Evolutionary conservation across 2,888 invertebrate species (phyloP), one percentile per base, ranked within the genome.

Genomic region (Abrostola tripartita): DNA sequence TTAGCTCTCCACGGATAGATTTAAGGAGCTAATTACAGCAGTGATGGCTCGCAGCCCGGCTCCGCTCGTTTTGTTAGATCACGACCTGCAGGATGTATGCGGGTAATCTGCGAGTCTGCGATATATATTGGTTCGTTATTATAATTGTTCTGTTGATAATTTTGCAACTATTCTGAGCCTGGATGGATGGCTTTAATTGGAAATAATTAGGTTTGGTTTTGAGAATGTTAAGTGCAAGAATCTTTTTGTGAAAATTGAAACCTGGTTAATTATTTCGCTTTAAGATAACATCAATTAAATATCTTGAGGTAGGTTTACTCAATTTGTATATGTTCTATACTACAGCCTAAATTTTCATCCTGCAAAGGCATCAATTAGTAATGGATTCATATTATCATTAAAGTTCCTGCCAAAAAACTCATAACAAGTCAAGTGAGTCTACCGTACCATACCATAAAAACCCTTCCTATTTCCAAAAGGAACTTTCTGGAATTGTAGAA

Each of bases 1-100:
- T 71, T 75, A 75, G 36, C 6, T 9, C 24, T 41, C 24, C 24
- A 24, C 24, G 54, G 40, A 37, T 44, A 55, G 70, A 65, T 70
- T 70, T 72, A 72, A 74, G 52, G 49, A 70, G 65, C 61, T 72
- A 70, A 61, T 72, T 74, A 55, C 55, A 41, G 53, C 38, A 14
- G 42, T 10, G 38, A 12, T 47, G 37, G 38, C 37, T 8, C 37
- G 52, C 49, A 52, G 63, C 57, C 68, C 50, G 14, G 12, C 37
- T 37, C 35, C 55, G 14, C 36, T 61, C 36, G 52, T 51, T 56
- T 53, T 70, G 66, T 55, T 64, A 14, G 38, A 56, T 52, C 56
- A 47, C 37, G 35, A 63, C 38, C 8, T 40, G 0, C 37, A 49
- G 36, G 49, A 64, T 74, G 56, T 37, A 70, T 65, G 24, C 44